Percentiles rank a stretch among this genome's conserved stretches.
Conservation (phyloP, 1,140 invertebrate species). For the Drosophila santomea region DNA sequence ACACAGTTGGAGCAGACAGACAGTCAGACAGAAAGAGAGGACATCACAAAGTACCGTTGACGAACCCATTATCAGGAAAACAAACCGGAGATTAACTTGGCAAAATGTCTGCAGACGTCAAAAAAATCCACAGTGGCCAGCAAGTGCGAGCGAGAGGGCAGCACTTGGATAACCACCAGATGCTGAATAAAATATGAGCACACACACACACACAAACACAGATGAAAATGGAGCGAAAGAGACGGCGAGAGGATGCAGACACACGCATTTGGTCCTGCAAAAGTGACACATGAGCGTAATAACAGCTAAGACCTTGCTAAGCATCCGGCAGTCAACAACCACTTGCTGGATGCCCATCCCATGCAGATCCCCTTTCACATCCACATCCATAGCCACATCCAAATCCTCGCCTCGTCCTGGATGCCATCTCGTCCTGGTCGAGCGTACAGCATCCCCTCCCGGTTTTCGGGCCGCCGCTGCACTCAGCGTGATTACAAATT, state of each 20-base stretch:
- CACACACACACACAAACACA: conserved; percentile 22
- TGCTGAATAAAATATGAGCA: conserved; percentile 78
- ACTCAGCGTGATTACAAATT: conserved; percentile 83
- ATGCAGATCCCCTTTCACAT: conserved; percentile 13
- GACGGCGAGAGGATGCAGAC: conserved; percentile 5
- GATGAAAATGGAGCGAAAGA: conserved; percentile 7
- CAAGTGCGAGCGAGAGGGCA: conserved; percentile 44
- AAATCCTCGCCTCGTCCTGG: background rate
- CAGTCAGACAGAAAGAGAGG: conserved; percentile 49
- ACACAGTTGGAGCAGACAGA: conserved; percentile 5
- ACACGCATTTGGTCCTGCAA: conserved; percentile 52
- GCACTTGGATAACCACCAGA: conserved; percentile 50
- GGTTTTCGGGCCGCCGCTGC: conserved; percentile 54
- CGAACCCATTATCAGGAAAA: conserved; percentile 83
- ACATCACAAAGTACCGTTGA: conserved; percentile 73
- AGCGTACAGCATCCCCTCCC: conserved; percentile 17
- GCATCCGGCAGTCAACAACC: conserved; percentile 81
- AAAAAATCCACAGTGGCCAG: conserved; percentile 47
- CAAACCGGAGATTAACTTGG: conserved; percentile 83
- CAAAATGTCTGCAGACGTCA: conserved; percentile 79
- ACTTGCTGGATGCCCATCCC: conserved; percentile 59
- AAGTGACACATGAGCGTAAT: conserved; percentile 82
- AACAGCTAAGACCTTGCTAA: conserved; percentile 81
- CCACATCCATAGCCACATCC: conserved; percentile 7
- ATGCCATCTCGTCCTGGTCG: conserved; percentile 14